A percentile compares a stretch with the other conserved stretches of the same genome.
Evolutionary conservation across 2,888 invertebrate species (phyloP).

Genomic region (Drosophila subquinaria): DNA sequence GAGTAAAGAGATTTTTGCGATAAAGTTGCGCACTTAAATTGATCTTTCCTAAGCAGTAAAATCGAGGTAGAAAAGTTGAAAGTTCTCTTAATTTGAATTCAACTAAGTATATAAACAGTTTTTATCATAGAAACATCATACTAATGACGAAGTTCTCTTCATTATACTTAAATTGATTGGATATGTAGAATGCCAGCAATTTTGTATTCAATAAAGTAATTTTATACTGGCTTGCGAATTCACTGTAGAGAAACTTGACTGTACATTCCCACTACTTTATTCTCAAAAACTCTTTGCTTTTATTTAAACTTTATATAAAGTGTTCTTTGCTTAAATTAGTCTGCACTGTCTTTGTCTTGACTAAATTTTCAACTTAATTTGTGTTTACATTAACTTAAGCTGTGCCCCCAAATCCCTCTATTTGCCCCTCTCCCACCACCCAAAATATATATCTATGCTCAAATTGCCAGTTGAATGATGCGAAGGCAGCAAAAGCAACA

Average conservation of each 20-base stretch:
- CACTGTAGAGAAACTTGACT: background rate
- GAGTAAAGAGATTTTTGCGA: too few relatives aligned
- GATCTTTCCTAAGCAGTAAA: too few relatives aligned
- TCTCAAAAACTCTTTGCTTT: constrained; percentile 1
- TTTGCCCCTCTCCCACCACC: background rate
- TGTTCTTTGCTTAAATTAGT: constrained; percentile 7
- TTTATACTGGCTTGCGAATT: background rate
- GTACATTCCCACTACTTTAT: background rate
- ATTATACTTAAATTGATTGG: too few relatives aligned
- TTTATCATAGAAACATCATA: background rate
- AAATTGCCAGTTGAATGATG: constrained; percentile 41
- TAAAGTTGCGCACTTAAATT: too few relatives aligned
- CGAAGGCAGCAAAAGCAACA: constrained; percentile 20
- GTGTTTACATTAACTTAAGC: constrained; percentile 34
- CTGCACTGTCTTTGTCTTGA: constrained; percentile 10
- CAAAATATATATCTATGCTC: constrained; percentile 2
- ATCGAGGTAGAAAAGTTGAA: too few relatives aligned
- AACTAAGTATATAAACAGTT: background rate
- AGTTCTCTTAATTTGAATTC: background rate
- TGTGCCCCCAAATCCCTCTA: background rate
- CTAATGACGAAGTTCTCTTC: background rate
- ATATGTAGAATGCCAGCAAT: background rate
- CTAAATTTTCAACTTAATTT: constrained; percentile 35
- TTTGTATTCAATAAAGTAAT: background rate
- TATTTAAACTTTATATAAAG: background rate